A percentile compares a stretch with the other conserved stretches of the same genome.
Conservation (phyloP, 2,888 invertebrate species). For the Sarcophaga carnaria region DNA sequence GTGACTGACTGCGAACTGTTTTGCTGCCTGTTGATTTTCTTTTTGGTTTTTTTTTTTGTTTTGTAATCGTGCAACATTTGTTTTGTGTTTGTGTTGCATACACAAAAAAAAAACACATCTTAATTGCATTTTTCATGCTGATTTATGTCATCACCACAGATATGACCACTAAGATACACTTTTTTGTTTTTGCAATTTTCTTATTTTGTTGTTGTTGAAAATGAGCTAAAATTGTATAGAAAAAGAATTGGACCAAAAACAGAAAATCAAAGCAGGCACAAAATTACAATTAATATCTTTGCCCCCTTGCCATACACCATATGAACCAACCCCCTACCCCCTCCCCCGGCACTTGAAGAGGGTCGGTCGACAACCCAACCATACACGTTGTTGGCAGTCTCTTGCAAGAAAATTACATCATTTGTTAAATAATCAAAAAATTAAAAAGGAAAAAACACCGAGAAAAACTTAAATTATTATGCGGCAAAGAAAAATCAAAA, state of each 20-base stretch:
- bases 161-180: conserved; percentile 34
- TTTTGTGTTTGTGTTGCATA: conserved; percentile 56
- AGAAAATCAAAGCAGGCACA: conserved; percentile 46
- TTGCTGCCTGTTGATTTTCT: conserved; percentile 29
- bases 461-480: background rate
- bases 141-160: conserved; percentile 70
- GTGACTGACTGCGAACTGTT: background rate
- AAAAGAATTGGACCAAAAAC: conserved; percentile 61
- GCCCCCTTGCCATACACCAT: background rate
- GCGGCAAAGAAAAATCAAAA: background rate
- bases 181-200: background rate
- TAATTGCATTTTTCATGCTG: conserved; percentile 70
- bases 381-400: conserved; percentile 52
- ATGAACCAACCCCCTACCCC: background rate
- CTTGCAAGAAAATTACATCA: conserved; percentile 58
- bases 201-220: conserved; percentile 34
- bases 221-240: conserved; percentile 42
- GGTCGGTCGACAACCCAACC: background rate
- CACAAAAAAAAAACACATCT: conserved; percentile 56
- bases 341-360: background rate
- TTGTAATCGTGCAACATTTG: conserved; percentile 43
- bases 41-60: too few species aligned
- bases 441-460: background rate
- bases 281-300: conserved; percentile 52
- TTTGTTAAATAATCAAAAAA: conserved; percentile 44